Evolutionary conservation across 2,888 invertebrate genomes (phyloP), one percentile per base, ranked within the genome.

Genomic region (Hypselothyrea guttata): DNA sequence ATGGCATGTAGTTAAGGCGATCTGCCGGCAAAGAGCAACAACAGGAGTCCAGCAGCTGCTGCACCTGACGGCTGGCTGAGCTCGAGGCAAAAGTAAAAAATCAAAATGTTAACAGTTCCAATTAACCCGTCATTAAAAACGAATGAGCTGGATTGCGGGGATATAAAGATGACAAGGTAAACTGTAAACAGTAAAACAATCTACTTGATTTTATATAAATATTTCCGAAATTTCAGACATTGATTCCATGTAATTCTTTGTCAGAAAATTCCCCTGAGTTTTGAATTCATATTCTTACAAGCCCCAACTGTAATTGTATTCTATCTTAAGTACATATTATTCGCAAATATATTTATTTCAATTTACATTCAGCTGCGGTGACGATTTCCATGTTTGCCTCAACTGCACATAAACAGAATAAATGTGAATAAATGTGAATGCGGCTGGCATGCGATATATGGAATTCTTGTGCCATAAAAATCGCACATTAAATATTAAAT

Each of bases 1-100:
- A 78, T 78, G 75, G 67, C 66, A 59, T 66, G 67, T 59, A 70
- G 75, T 75, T 71, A 61, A 82, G 72, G 66, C 65, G 70, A 72
- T 70, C 68, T 67, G 8, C 38, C 16, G 38, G 38, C 2, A 11
- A 31, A 38, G n/a, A 7, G 18, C 18, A 1, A 11, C 2, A 38
- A n/a, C 16, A n/a, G 15, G 13, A 7, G 13, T 11, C 7, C 13
- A 13, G 13, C 7, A 7, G 13, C 34, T 35, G 7, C 46, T 68
- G 63, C 7, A 41, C 56, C 33, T 57, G 70, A 60, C 69, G 70
- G n/a, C n/a, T n/a, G 60, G 35, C 60, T 54, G 44, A 51, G 48
- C 18, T 18, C 22, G 13, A 31, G 4, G 27, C 15, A 30, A 12
- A n/a, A n/a, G 51, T 30, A 38, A 15, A 55, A 56, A 53, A 49